phyloP scores from a whole-genome alignment of 2,888 invertebrate species.

The Eupithecia insigniata region DNA sequence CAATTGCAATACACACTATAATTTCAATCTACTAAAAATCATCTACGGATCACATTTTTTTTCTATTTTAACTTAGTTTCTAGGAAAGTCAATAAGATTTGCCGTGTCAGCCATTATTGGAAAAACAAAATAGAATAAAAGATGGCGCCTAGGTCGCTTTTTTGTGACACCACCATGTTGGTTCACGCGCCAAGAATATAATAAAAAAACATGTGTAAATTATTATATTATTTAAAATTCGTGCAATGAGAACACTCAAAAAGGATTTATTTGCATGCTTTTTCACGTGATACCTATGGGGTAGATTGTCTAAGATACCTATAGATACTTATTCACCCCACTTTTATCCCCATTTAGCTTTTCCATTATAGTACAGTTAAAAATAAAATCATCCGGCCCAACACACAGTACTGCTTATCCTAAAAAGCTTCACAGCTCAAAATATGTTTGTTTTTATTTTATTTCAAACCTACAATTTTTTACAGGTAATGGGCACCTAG shows the following conservation, averaged over 20 bases:
- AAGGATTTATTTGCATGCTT: not conserved
- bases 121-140: constrained; percentile 17
- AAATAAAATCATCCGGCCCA: not conserved
- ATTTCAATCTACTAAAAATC: constrained; percentile 42
- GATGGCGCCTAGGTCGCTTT: constrained; percentile 16
- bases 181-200: not conserved
- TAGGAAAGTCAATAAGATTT: constrained; percentile 22
- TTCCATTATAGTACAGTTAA: not conserved
- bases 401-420: not conserved
- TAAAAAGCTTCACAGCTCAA: not conserved
- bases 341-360: not conserved
- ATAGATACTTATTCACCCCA: not conserved
- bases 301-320: too few relatives aligned
- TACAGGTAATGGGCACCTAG: too few relatives aligned
- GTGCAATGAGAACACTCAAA: not conserved
- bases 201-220: not conserved
- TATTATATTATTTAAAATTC: not conserved
- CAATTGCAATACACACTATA: constrained; percentile 43
- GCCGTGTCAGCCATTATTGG: constrained; percentile 29
- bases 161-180: not conserved
- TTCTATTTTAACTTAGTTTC: constrained; percentile 16
- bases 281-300: too few relatives aligned
- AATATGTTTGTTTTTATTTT: not conserved
- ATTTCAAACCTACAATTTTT: not conserved
- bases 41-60: constrained; percentile 35